These are phyloP conservation scores for Desmodus rotundus DNA, from an alignment of 2,113 vertebrate genomes.

Conservation along the genomic window DNA sequence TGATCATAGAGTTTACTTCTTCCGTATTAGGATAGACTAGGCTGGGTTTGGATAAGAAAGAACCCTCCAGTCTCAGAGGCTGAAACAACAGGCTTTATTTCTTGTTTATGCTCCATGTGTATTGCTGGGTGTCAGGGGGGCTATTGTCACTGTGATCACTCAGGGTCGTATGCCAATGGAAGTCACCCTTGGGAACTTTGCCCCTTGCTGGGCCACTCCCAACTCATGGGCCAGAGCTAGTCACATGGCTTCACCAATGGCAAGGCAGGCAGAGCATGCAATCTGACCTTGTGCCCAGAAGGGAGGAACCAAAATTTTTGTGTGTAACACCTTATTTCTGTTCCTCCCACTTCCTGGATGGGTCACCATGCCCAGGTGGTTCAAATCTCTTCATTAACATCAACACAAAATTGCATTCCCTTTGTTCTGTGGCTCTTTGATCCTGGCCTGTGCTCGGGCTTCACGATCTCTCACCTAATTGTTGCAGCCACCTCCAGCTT, in stretches of 20 bases:
- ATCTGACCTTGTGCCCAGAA: background rate
- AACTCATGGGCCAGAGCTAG: background rate
- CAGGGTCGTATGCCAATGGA: background rate
- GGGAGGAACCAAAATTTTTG: background rate
- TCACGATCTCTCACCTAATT: background rate
- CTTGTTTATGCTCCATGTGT: background rate
- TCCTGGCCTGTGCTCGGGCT: too few species aligned
- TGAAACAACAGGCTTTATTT: background rate
- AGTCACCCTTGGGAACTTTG: background rate
- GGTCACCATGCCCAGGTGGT: background rate
- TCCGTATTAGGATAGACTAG: background rate
- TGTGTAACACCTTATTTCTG: background rate
- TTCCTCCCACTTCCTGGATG: background rate
- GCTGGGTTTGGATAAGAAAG: background rate
- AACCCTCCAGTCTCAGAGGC: background rate
- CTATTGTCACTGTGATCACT: background rate
- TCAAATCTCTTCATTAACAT: background rate
- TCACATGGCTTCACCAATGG: background rate
- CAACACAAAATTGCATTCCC: background rate
- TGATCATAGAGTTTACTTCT: background rate
- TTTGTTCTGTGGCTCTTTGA: background rate
- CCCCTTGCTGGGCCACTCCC: background rate
- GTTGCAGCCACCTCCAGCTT: background rate
- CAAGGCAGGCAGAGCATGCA: background rate
- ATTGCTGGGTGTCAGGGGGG: background rate